phyloP scores from a whole-genome alignment of 1,140 invertebrate genomes.

The Aphaenogaster floridana region DNA sequence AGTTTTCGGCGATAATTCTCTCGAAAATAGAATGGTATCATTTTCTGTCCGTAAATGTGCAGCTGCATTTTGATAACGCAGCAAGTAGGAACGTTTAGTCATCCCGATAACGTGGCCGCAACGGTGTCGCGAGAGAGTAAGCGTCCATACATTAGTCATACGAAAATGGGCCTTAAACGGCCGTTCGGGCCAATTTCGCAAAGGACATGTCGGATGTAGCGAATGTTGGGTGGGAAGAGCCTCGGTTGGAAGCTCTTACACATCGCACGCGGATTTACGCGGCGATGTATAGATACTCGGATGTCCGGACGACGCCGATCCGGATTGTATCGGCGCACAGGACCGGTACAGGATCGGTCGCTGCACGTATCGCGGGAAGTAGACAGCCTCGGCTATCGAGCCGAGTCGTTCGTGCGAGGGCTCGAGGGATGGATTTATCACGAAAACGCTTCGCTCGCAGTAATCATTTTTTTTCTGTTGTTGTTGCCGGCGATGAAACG shows the following conservation, averaged over 20 bases:
- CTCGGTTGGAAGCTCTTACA: slow-evolving; percentile 19
- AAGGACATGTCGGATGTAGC: neutral
- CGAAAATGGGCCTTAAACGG: neutral
- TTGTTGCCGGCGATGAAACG: slow-evolving; percentile 54
- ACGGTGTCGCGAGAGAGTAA: neutral
- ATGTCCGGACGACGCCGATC: slow-evolving; percentile 41
- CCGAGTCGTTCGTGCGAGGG: slow-evolving; percentile 45
- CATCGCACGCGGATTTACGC: slow-evolving; percentile 4
- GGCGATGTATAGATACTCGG: slow-evolving; percentile 22
- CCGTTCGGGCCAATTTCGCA: neutral
- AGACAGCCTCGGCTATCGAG: slow-evolving; percentile 37
- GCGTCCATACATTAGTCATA: neutral
- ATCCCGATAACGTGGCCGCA: neutral
- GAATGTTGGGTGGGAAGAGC: slow-evolving; percentile 14
- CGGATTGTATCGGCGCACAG: slow-evolving; percentile 41
- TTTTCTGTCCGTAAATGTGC: slow-evolving; percentile 9
- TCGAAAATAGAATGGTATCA: neutral
- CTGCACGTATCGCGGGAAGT: slow-evolving; percentile 40
- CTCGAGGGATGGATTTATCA: slow-evolving; percentile 62
- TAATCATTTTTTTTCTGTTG: slow-evolving; percentile 58
- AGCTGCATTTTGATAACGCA: neutral
- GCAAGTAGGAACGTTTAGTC: neutral
- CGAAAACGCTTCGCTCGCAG: slow-evolving; percentile 57
- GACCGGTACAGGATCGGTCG: neutral
- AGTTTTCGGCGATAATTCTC: slow-evolving; percentile 1